Evolutionary conservation across 2,888 invertebrate species (phyloP).

Genomic region (Monopis laevigella): DNA sequence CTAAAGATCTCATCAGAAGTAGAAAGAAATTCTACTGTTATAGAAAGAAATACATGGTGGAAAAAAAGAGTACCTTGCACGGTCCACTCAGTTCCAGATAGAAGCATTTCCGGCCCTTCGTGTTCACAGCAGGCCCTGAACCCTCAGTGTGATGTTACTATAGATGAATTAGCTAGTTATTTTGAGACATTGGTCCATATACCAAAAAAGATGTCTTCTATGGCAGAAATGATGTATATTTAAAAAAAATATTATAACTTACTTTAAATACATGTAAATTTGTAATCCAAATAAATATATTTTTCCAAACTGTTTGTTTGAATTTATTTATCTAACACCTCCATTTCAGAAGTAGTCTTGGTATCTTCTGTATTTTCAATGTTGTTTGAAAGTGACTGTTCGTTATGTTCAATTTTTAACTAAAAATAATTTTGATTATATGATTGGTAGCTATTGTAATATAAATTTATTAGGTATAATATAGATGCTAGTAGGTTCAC

Average conservation of each 20-base stretch:
- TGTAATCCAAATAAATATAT: conserved; percentile 7
- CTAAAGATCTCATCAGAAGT: conserved; percentile 41
- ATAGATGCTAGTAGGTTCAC: too few relatives aligned
- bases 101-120: conserved; percentile 41
- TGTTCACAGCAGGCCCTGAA: conserved; percentile 85
- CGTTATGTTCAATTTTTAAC: too few relatives aligned
- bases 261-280: conserved; percentile 1
- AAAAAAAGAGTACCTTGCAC: conserved; percentile 29
- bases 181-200: conserved; percentile 96
- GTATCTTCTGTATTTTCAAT: not conserved
- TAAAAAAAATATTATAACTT: conserved; percentile 38
- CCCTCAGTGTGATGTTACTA: conserved; percentile 85
- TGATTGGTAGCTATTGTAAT: too few relatives aligned
- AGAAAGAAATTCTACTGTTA: conserved; percentile 23
- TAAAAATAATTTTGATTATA: too few relatives aligned
- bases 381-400: not conserved
- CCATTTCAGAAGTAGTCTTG: not conserved
- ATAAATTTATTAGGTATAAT: too few relatives aligned
- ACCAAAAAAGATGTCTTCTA: conserved; percentile 96
- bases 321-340: not conserved
- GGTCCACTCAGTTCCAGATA: conserved; percentile 28
- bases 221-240: conserved; percentile 99
- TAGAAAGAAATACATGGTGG: conserved; percentile 40
- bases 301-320: not conserved
- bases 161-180: conserved; percentile 94